A percentile compares a stretch with the other conserved stretches of the same genome.
Conservation (phyloP, 2,888 invertebrate genomes). For the Polydrusus cervinus region DNA sequence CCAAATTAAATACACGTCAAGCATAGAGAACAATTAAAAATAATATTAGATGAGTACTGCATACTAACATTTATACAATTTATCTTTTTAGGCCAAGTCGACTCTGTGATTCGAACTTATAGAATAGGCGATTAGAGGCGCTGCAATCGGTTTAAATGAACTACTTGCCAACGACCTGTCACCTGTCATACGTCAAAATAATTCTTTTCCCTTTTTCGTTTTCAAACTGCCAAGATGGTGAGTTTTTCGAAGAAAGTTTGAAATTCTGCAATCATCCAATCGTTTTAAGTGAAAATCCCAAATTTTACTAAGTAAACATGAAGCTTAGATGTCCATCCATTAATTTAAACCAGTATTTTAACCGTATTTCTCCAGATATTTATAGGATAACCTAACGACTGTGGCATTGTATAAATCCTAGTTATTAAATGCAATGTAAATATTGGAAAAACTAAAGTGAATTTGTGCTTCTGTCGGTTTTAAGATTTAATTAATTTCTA, state of each 20-base stretch:
- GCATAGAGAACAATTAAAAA: too few relatives aligned
- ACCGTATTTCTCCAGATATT: neutral
- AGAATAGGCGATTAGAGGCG: too few relatives aligned
- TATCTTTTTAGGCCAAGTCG: neutral
- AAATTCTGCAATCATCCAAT: constrained; percentile 55
- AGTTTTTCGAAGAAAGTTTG: constrained; percentile 52
- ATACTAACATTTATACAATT: neutral
- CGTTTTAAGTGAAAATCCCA: constrained; percentile 7
- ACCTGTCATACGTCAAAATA: constrained; percentile 40
- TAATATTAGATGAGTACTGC: neutral
- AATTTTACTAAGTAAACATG: constrained; percentile 7
- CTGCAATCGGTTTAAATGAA: constrained; percentile 26
- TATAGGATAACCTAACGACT: constrained; percentile 1
- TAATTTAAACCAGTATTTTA: constrained; percentile 8
- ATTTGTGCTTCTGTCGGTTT: neutral
- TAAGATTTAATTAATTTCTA: too few relatives aligned
- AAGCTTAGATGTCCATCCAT: constrained; percentile 20
- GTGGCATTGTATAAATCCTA: constrained; percentile 9
- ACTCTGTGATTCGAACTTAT: neutral
- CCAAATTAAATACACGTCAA: too few relatives aligned
- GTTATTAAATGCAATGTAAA: neutral
- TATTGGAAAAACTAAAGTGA: constrained; percentile 3
- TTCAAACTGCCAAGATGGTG: constrained; percentile 59
- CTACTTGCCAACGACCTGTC: constrained; percentile 35
- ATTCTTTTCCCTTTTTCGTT: constrained; percentile 51